Base-by-base conservation (phyloP, 2,797 vertebrate genomes). In the Percopsis omiscomaycus region DNA sequence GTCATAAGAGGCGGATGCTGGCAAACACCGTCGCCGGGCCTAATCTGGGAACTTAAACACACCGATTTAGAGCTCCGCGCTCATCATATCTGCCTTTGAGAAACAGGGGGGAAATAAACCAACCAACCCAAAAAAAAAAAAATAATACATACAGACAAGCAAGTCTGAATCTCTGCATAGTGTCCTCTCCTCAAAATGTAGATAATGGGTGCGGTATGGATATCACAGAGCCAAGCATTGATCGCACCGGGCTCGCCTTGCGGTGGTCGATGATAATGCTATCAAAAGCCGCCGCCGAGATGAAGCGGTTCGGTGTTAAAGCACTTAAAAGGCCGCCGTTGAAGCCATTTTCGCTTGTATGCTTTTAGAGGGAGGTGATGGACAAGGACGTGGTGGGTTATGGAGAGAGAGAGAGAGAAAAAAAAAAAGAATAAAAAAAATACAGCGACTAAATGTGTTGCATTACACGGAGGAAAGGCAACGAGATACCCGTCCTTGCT, bases 1-100 rank as follows among this genome's bases (percentile, higher is more conserved):
- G 71, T 82, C 78, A 86, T 79, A 71, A 81, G 66, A 74, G 77
- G 81, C 86, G 90, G 89, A 91, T 88, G 89, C 74, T 84, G 82
- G 78, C 80, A 77, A 74, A 80, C 2, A 61, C 70, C 52, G 68
- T 4, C 55, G 65, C 75, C 48, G 15, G 59, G 67, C 75, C 80
- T 88, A 86, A 89, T 86, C 87, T 67, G 67, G 32, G 71, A 71
- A 73, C 74, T 71, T 76, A 68, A 86, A 86, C 70, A 79, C 51
- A 9, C 53, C 10, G 50, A 29, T 50, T 44, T 69, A 75, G 82
- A 85, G 66, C 73, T 74, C 37, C 3, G 29, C 64, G 71, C 48
- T 54, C 3, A 22, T 22, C 22, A 32, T 54, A 47, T 46, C 28
- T 14, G 47, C 37, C 45, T 6, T 29, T 15, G 67, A 58, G 55